Percentiles rank a stretch among this genome's conserved stretches.
Evolutionary conservation across 2,888 invertebrate genomes (phyloP).

Genomic region (Tiliacea citrago): DNA sequence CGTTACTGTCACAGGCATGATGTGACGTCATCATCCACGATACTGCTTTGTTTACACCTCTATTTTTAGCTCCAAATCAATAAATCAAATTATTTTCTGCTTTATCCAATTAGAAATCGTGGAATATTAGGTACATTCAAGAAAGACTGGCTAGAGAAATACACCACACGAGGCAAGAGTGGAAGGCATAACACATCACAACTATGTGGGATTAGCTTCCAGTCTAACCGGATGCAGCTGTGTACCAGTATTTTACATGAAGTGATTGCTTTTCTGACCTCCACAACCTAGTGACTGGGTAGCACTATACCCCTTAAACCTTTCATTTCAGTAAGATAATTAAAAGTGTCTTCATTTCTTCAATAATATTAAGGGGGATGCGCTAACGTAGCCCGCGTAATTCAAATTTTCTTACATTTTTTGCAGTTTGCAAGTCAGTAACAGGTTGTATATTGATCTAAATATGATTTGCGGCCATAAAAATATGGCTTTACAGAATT

Average conservation of each 20-base stretch:
- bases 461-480: too few species aligned
- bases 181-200: neutral
- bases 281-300: too few species aligned
- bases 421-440: too few species aligned
- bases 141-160: neutral
- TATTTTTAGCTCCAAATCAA: neutral
- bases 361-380: neutral
- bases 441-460: too few species aligned
- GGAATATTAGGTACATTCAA: neutral
- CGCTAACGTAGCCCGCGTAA: too few species aligned
- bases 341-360: neutral
- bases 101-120: neutral
- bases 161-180: neutral
- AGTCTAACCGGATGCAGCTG: neutral
- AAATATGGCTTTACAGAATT: too few species aligned
- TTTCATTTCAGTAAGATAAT: neutral
- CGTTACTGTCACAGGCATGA: neutral
- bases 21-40: neutral
- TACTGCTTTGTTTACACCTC: neutral
- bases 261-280: too few species aligned
- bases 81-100: neutral
- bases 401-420: too few species aligned
- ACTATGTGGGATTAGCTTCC: neutral
- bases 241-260: too few species aligned
- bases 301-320: neutral